Percentiles rank a stretch among this genome's conserved stretches.
Conservation (phyloP, 64 coral and sea anemone species). For the Stichodactyla helianthus region DNA sequence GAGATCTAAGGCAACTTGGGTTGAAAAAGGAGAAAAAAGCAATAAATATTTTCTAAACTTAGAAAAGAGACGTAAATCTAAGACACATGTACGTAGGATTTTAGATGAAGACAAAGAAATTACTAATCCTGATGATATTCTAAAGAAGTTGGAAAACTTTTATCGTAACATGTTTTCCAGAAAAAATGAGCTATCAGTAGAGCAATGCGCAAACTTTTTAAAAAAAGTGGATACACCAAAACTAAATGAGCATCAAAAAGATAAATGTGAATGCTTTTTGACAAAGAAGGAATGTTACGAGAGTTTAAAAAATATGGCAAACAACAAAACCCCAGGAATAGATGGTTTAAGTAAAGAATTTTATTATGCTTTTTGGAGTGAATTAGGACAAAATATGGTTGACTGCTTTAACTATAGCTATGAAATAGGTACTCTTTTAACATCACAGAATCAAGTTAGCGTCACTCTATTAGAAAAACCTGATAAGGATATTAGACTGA, state of each 20-base stretch:
- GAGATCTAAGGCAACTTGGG: neutral
- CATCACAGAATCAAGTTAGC: no score
- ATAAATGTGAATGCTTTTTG: slow-evolving; percentile 19
- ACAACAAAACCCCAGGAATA: no score
- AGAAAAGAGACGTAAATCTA: neutral
- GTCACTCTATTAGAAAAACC: no score
- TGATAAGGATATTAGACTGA: no score
- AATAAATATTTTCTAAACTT: neutral
- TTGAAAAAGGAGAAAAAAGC: no score
- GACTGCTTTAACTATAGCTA: no score
- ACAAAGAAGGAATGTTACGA: neutral
- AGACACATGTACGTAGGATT: neutral
- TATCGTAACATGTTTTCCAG: neutral
- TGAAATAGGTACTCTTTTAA: no score
- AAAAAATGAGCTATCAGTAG: neutral
- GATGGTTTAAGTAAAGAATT: no score
- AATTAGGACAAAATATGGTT: no score
- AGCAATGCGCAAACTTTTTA: neutral
- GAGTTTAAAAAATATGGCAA: no score
- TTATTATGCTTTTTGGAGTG: no score
- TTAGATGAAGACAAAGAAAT: slow-evolving; percentile 8
- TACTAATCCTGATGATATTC: slow-evolving; percentile 18
- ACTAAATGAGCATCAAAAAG: slow-evolving; percentile 5
- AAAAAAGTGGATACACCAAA: neutral
- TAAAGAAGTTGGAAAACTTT: slow-evolving; percentile 4